A percentile compares a stretch with the other conserved stretches of the same genome.
Evolutionary conservation across 2,113 vertebrate genomes (phyloP).

Genomic region (Ondatra zibethicus): DNA sequence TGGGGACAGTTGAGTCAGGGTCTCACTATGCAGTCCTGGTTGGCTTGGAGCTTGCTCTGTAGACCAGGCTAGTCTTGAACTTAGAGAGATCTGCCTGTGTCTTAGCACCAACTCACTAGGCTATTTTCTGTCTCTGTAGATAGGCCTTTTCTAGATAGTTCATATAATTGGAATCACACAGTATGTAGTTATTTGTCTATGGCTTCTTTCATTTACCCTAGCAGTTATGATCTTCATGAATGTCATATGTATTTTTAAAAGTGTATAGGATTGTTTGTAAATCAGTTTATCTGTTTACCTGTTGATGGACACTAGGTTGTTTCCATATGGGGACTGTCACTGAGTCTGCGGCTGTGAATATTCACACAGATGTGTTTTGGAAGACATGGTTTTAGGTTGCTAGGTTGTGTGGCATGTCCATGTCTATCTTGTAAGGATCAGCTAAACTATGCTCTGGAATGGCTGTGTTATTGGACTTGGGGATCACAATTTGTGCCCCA

Average conservation of each 20-base stretch:
- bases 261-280: not conserved
- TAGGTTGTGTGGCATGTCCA: not conserved
- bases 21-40: not conserved
- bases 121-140: not conserved
- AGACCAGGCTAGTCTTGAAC: not conserved
- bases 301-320: not conserved
- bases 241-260: not conserved
- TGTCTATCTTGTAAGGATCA: not conserved
- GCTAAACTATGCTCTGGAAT: not conserved
- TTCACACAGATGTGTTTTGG: not conserved
- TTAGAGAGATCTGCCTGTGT: not conserved
- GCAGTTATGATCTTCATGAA: not conserved
- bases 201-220: not conserved
- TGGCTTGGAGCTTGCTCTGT: not conserved
- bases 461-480: not conserved
- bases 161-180: not conserved
- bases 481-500: not conserved
- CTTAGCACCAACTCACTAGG: not conserved
- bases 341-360: not conserved
- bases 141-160: not conserved
- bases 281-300: not conserved
- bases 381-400: not conserved
- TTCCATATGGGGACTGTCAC: not conserved
- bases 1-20: no score
- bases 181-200: not conserved